phyloP scores from a whole-genome alignment of 2,113 vertebrate species.

The Empidonax alnorum region DNA sequence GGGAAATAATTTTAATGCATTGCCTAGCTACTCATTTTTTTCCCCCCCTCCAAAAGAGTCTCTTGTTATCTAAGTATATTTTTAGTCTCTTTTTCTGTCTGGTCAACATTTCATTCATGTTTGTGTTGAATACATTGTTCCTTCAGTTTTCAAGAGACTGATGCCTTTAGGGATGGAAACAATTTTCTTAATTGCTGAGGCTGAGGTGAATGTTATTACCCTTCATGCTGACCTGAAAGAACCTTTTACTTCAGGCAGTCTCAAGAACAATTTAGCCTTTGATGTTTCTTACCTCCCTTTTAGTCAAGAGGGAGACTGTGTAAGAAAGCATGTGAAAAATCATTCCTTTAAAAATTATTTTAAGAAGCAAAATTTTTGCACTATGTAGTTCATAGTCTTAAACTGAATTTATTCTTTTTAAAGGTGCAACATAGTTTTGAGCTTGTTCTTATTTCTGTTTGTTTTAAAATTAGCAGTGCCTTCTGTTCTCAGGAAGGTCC shows the following conservation, averaged over 20 bases:
- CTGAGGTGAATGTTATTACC: conserved; percentile 29
- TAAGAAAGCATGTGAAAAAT: neutral
- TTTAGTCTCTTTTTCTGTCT: conserved; percentile 27
- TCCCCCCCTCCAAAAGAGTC: neutral
- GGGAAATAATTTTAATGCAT: conserved; percentile 38
- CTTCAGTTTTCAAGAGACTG: conserved; percentile 16
- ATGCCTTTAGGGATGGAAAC: conserved; percentile 24
- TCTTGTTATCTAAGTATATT: conserved; percentile 45
- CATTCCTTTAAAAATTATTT: neutral
- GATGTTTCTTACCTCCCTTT: conserved; percentile 14
- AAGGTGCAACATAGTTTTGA: neutral
- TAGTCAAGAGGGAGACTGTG: neutral
- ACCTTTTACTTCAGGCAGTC: conserved; percentile 38
- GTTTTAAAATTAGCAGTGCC: conserved; percentile 21
- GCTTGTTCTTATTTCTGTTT: neutral
- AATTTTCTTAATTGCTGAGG: conserved; percentile 45
- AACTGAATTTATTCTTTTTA: neutral
- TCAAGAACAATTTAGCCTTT: conserved; percentile 13
- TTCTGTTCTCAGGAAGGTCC: conserved; percentile 2
- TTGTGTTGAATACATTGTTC: conserved; percentile 4
- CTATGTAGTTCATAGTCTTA: neutral
- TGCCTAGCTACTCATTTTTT: conserved; percentile 11
- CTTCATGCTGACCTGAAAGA: conserved; percentile 39
- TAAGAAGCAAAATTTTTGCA: neutral
- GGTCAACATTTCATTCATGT: conserved; percentile 63